Conservation (phyloP, 2,113 vertebrate genomes). For the Pardalotus punctatus region DNA sequence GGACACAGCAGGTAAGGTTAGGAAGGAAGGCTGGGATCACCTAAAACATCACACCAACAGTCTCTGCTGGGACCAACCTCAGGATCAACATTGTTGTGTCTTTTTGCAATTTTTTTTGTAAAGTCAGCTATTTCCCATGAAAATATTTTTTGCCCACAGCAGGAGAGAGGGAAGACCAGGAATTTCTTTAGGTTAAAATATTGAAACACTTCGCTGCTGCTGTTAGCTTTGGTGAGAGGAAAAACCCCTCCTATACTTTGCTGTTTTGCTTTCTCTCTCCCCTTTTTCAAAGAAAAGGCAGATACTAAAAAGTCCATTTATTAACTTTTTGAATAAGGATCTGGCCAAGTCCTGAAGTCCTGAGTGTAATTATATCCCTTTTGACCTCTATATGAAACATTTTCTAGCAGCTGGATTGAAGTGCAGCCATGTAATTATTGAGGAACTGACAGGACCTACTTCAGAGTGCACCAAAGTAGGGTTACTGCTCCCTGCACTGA, state of each 20-base stretch:
- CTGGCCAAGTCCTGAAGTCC: not conserved
- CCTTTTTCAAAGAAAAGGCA: not conserved
- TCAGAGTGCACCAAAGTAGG: fast-evolving
- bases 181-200: not conserved
- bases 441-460: not conserved
- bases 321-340: not conserved
- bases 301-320: not conserved
- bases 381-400: not conserved
- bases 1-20: not conserved
- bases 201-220: not conserved
- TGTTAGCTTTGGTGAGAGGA: not conserved
- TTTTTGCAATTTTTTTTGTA: not conserved
- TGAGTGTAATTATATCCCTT: not conserved
- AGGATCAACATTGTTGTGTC: not conserved
- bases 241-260: not conserved
- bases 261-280: not conserved
- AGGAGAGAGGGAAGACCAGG: not conserved
- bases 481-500: not conserved
- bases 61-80: not conserved
- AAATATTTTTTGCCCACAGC: not conserved
- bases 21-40: not conserved
- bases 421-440: not conserved
- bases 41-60: not conserved
- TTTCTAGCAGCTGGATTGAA: not conserved
- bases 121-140: not conserved